Base-by-base conservation (phyloP, 2,888 invertebrate species). In the Acanthococcus lagerstroemiae region DNA sequence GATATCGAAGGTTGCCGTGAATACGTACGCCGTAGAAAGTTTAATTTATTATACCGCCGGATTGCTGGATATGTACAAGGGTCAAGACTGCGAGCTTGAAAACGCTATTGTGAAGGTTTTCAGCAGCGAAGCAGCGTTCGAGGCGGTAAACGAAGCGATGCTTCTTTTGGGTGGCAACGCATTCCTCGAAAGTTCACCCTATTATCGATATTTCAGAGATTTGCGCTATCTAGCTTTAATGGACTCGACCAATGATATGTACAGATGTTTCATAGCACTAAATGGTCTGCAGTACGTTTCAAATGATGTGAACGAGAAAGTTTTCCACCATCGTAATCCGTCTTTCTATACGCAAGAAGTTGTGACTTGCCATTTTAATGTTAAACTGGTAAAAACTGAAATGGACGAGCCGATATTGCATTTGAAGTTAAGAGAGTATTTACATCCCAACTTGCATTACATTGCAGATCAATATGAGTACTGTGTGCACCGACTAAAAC, bases 1-100 rank as follows among this genome's bases (percentile, higher is more conserved):
- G 70, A 71, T 81, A 66, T 77, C 79, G 0, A 76, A 78, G 69
- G 75, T 80, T 67, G 76, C 80, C 3, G 74, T 77, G 1, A 74
- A 79, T 0, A 77, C 82, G 1, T 96, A 95, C 73, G 87, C 86
- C 0, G 84, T 90, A 75, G 95, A 96, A 76, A 91, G 93, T 72
- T 84, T 89, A 73, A 81, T 88, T 2, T 96, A 91, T 75, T 78
- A 90, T 72, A 90, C 91, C 0, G 84, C 90, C 0, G 90, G 89
- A 0, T 76, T 91, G 6, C 73, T 87, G 24, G 95, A 95, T 73
- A 81, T 80, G 0, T 89, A 86, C 70, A 77, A 83, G 27, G 78
- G 84, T n/a, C 88, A 89, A 63, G 93, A 95, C 73, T 82, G 84
- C 37, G 81, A 84, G 5, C 67, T 92, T 27, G 95, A 95, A 75